Evolutionary conservation across 2,113 vertebrate genomes (phyloP).

Genomic region (Oenanthe melanoleuca): DNA sequence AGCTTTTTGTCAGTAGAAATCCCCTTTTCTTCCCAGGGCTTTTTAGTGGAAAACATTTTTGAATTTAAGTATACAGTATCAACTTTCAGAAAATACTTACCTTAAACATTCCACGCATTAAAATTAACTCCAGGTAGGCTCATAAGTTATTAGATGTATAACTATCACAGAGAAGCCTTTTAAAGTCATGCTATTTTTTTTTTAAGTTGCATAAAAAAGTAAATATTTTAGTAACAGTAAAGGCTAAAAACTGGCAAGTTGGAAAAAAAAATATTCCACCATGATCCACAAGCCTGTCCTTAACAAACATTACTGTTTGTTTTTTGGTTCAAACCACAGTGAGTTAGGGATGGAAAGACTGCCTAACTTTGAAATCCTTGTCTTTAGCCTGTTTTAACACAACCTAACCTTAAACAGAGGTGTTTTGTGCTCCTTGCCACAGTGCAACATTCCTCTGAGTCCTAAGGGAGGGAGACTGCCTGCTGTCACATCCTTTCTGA

Average conservation of each 20-base stretch:
- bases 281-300: not conserved
- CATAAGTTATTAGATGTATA: not conserved
- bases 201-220: not conserved
- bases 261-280: not conserved
- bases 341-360: conserved; percentile 23
- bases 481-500: not conserved
- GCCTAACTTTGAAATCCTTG: conserved; percentile 21
- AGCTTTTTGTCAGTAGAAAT: not conserved
- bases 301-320: conserved; percentile 14
- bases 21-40: not conserved
- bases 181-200: not conserved
- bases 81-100: not conserved
- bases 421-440: conserved; percentile 8
- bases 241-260: not conserved
- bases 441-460: not conserved
- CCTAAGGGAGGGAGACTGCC: not conserved
- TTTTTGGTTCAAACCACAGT: conserved; percentile 11
- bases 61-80: not conserved
- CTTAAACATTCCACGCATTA: not conserved
- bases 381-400: not conserved
- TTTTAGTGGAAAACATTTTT: not conserved
- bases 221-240: conserved; percentile 1
- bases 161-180: not conserved
- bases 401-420: conserved; percentile 30
- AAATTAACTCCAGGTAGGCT: not conserved